These are phyloP conservation scores for Epizoanthus scotinus DNA, from an alignment of 92 coral and sea anemone species.

Conservation along the genomic window DNA sequence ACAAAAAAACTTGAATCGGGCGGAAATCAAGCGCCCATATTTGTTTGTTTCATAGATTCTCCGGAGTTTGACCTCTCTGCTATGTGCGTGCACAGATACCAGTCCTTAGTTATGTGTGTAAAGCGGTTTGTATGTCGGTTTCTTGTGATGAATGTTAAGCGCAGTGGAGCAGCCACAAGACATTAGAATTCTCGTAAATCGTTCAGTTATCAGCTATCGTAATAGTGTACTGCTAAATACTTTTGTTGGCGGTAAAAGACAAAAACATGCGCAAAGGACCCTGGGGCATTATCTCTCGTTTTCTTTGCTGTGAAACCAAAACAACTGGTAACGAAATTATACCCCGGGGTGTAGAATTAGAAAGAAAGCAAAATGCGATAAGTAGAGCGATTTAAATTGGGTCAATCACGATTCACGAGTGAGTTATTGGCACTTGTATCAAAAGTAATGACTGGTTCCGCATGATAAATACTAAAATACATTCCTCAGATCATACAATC, in stretches of 20 bases:
- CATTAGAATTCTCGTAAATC: too few relatives aligned
- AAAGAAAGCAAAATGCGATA: not conserved
- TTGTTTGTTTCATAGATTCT: not conserved
- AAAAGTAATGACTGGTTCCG: too few relatives aligned
- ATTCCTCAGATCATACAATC: too few relatives aligned
- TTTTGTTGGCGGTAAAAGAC: conserved; percentile 7
- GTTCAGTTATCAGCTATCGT: not conserved
- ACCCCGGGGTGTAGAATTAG: not conserved
- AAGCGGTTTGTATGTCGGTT: not conserved
- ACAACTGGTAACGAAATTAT: not conserved
- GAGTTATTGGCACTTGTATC: not conserved
- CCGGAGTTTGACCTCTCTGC: not conserved
- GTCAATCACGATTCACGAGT: not conserved
- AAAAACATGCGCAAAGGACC: not conserved
- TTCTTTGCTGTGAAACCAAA: not conserved
- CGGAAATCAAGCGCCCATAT: conserved; percentile 7
- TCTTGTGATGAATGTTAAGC: not conserved
- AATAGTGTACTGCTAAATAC: not conserved
- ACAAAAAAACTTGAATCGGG: too few relatives aligned
- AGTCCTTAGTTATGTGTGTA: not conserved
- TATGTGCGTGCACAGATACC: too few relatives aligned
- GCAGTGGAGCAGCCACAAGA: too few relatives aligned
- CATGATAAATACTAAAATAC: too few relatives aligned
- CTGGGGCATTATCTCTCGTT: conserved; percentile 4
- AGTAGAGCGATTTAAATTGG: not conserved